Percentiles rank a stretch among this genome's conserved stretches.
phyloP scores from a whole-genome alignment of 2,888 invertebrate species.

The Calephelis perditalis region DNA sequence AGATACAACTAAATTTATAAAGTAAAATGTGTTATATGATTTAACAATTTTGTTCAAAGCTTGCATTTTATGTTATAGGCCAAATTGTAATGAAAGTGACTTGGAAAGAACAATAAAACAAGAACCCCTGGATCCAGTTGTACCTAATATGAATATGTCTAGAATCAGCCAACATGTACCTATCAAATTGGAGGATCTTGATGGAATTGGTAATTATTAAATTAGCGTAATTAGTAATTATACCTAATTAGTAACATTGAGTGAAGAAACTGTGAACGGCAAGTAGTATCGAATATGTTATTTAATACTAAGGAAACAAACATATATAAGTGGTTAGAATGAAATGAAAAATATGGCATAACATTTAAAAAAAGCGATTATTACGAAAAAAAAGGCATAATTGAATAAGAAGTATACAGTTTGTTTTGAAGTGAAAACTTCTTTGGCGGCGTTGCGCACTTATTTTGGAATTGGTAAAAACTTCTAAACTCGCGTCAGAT shows the following conservation, averaged over 20 bases:
- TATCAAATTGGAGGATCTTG: conserved; percentile 68
- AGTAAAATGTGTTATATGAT: conserved; percentile 2
- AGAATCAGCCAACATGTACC: conserved; percentile 57
- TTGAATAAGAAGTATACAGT: too few species aligned
- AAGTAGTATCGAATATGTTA: too few species aligned
- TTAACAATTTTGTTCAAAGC: conserved; percentile 3
- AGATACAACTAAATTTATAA: too few species aligned
- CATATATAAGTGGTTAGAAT: too few species aligned
- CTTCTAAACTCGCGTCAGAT: too few species aligned
- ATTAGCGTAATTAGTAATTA: not conserved
- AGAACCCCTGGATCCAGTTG: conserved; percentile 51
- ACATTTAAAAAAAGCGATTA: too few species aligned
- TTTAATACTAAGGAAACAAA: too few species aligned
- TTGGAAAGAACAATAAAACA: conserved; percentile 54
- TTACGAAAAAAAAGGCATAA: too few species aligned
- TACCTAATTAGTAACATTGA: not conserved
- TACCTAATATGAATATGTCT: conserved; percentile 41
- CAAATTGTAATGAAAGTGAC: conserved; percentile 46
- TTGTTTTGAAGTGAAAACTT: too few species aligned
- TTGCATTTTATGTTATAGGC: conserved; percentile 23
- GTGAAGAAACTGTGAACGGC: not conserved
- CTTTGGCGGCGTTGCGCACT: too few species aligned
- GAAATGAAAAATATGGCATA: too few species aligned
- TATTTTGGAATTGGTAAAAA: too few species aligned
- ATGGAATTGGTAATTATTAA: conserved; percentile 60